Conservation (phyloP, 2,113 vertebrate genomes). For the Coptodon bakossiorum region DNA sequence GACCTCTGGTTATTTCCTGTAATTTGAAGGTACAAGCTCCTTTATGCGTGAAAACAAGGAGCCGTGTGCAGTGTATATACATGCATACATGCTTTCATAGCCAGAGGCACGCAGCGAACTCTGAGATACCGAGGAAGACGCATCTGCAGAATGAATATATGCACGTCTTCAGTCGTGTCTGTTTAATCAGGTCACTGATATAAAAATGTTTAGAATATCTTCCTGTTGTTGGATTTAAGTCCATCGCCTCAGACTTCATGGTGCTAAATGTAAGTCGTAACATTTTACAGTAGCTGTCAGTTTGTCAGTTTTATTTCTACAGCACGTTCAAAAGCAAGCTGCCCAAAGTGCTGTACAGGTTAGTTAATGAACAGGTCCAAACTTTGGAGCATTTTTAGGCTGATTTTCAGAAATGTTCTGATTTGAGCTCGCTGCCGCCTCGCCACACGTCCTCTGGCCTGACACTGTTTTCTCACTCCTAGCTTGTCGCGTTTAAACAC, state of each 20-base stretch:
- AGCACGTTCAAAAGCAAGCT: too few relatives aligned
- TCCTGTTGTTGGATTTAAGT: neutral
- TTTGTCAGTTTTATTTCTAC: too few relatives aligned
- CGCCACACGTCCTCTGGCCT: neutral
- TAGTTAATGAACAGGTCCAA: neutral
- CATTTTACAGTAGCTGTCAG: too few relatives aligned
- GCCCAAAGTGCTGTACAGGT: neutral
- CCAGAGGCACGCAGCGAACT: neutral
- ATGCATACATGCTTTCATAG: neutral
- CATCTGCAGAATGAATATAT: neutral
- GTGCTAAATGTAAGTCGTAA: neutral
- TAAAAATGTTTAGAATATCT: neutral
- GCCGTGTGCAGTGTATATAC: neutral
- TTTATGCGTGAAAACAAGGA: neutral
- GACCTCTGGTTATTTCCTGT: neutral
- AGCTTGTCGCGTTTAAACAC: accelerated
- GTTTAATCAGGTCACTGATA: neutral
- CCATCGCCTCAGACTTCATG: neutral
- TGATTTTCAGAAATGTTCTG: neutral
- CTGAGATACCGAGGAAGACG: neutral
- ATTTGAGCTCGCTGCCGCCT: neutral
- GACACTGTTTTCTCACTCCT: neutral
- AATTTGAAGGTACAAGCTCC: neutral
- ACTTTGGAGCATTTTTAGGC: neutral
- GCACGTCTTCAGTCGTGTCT: neutral